Evolutionary conservation across 2,888 invertebrate genomes (phyloP).

Genomic region (Rhabditoides inermis): DNA sequence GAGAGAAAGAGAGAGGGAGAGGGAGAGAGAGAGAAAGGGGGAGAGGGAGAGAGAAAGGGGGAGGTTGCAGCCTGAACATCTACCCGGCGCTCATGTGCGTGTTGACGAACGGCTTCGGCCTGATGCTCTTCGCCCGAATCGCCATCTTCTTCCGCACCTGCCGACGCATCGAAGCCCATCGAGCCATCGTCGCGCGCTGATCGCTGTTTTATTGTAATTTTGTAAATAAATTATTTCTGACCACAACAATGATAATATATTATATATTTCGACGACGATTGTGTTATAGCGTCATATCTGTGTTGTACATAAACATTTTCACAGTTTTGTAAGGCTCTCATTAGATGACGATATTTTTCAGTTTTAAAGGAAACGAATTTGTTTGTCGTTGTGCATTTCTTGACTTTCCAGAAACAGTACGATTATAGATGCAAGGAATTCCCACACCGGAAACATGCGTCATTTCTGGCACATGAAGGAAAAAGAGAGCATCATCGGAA

Average conservation of each 20-base stretch:
- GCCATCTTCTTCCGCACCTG: constrained; percentile 32
- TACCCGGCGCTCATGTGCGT: constrained; percentile 36
- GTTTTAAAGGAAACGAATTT: too few relatives aligned
- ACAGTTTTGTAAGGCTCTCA: background rate
- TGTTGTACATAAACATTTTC: background rate
- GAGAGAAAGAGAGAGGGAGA: background rate
- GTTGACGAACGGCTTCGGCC: constrained; percentile 36
- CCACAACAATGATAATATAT: too few relatives aligned
- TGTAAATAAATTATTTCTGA: background rate
- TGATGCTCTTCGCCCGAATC: constrained; percentile 37
- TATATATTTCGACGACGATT: too few relatives aligned
- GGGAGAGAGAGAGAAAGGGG: background rate
- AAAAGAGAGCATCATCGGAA: background rate
- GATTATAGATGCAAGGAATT: too few relatives aligned
- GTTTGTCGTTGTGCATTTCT: too few relatives aligned
- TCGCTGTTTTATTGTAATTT: background rate
- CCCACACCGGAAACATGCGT: too few relatives aligned
- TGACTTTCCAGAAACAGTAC: too few relatives aligned
- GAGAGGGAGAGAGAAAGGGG: background rate
- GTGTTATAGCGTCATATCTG: background rate
- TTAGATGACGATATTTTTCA: background rate
- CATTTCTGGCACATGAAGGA: constrained; percentile 27
- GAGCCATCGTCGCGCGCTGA: constrained; percentile 25
- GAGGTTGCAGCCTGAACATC: constrained; percentile 27
- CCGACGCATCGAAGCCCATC: constrained; percentile 21